Evolutionary conservation across 2,113 vertebrate species (phyloP), one percentile per base, ranked within the genome.

Genomic region (Datnioides undecimradiatus): DNA sequence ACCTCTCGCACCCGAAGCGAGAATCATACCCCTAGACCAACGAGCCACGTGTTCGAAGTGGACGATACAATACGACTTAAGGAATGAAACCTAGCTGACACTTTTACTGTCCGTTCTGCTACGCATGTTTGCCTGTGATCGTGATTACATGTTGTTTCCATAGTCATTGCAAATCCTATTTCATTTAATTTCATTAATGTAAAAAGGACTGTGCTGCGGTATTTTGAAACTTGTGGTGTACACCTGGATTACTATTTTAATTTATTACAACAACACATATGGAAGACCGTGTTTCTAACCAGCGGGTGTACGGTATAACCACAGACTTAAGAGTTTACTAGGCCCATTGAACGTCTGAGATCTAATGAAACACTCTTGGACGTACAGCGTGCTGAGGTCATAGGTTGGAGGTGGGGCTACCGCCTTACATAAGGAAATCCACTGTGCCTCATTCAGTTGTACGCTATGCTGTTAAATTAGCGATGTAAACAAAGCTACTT

Each of bases 11-110:
- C 93, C 93, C 93, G 87, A 94, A 94, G 93, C 93, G 93, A 94
- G 93, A 94, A 94, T 94, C 93, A 94, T 94, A 93, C 93, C 92
- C 93, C 93, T 94, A 94, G 93, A 94, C 92, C 92, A 94, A 93
- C 92, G 92, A 93, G 92, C 92, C 92, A 92, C 90, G 91, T 91
- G 91, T 79, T 25, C 80, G 2, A 0, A 0, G 0, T 0, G 4
- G 13, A 0, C 2, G 38, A 16, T 0, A 21, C 1, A 0, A 40
- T 1, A 0, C 0, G 0, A 3, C 0, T 43, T 73, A 82, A 27
- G 3, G 2, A 46, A 46, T 46, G 6, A 1, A 46, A 45, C 41
- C 14, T 19, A 6, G 2, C 17, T 7, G 41, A 19, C 2, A 17
- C n/a, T 45, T 4, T 4, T 17, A 45, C 2, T 6, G 8, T 45